Evolutionary conservation across 2,113 vertebrate species (phyloP), one percentile per base, ranked within the genome.

Genomic region (Chaetops frenatus): DNA sequence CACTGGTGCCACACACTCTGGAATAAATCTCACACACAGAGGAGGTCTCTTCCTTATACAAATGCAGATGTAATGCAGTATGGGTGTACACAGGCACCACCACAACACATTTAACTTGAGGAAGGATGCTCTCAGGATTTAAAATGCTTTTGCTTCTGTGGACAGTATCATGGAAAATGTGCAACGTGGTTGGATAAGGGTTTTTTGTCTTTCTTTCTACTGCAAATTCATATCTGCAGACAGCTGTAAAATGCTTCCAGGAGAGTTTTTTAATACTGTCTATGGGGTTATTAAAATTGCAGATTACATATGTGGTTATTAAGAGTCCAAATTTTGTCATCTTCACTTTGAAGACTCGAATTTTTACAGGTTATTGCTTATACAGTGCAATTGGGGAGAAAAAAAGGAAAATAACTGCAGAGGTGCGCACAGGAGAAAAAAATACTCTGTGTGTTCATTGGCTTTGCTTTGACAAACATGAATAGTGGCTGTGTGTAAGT

Each of bases 31-130:
- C 50, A 42, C 45, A 65, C 1, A 21, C 70, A 57, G 5, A 50
- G 90, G 24, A 51, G 89, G 24, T 47, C 86, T 86, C 53, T 83
- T 81, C 3, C 15, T 86, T 95, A n/a, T 18, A 88, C 69, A 93
- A 96, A 95, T 96, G 93, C 95, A 92, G 92, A 86, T 86, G 72
- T 88, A 94, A 95, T 96, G 93, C 94, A 94, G 93, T 56, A 71
- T 50, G 58, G 15, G 58, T 83, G 62, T 58, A 25, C 10, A 60
- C 25, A 69, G 86, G 51, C 74, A 90, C 48, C 29, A 88, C 25
- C 54, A 80, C 28, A 31, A 33, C 36, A 73, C 64, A 13, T 86
- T 58, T 38, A 69, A 73, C 79, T 66, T 44, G 31, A 72, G 24
- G n/a, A 80, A 58, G 3, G 33, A 45, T 62, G 54, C 38, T 76